A percentile compares a stretch with the other conserved stretches of the same genome.
phyloP scores from a whole-genome alignment of 1,140 invertebrate species.

The Drosophila baimaii region DNA sequence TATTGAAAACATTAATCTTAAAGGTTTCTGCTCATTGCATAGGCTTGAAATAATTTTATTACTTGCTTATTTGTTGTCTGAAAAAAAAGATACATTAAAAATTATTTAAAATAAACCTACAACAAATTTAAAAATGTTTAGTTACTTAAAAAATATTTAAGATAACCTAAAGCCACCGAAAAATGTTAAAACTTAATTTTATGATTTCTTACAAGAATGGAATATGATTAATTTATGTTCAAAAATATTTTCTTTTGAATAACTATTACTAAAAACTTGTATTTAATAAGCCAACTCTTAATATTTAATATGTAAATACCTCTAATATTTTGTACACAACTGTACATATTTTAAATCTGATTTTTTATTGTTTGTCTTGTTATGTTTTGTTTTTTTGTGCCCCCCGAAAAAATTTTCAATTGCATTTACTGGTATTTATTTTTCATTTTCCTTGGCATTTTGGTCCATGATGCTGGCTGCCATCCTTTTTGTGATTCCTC shows the following conservation, averaged over 20 bases:
- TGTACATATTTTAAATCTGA: slow-evolving; percentile 19
- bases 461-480: slow-evolving; percentile 47
- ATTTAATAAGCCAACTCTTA: not conserved
- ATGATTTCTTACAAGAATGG: too few relatives aligned
- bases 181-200: too few relatives aligned
- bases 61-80: not conserved
- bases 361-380: slow-evolving; percentile 15
- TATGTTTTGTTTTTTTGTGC: too few relatives aligned
- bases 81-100: not conserved
- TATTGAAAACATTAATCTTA: not conserved
- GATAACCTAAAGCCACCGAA: too few relatives aligned
- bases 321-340: slow-evolving; percentile 5
- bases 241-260: too few relatives aligned
- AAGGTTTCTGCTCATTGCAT: not conserved
- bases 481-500: slow-evolving; percentile 55
- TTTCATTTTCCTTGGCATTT: slow-evolving; percentile 75
- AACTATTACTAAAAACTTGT: not conserved
- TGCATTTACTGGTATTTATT: slow-evolving; percentile 71
- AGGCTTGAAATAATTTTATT: too few relatives aligned
- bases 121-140: too few relatives aligned
- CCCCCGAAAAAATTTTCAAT: slow-evolving; percentile 38
- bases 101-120: too few relatives aligned
- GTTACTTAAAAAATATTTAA: too few relatives aligned
- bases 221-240: too few relatives aligned
- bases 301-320: slow-evolving; percentile 8